Percentiles rank a stretch among this genome's conserved stretches.
Evolutionary conservation across 1,140 invertebrate genomes (phyloP).

Genomic region (Maconellicoccus hirsutus): DNA sequence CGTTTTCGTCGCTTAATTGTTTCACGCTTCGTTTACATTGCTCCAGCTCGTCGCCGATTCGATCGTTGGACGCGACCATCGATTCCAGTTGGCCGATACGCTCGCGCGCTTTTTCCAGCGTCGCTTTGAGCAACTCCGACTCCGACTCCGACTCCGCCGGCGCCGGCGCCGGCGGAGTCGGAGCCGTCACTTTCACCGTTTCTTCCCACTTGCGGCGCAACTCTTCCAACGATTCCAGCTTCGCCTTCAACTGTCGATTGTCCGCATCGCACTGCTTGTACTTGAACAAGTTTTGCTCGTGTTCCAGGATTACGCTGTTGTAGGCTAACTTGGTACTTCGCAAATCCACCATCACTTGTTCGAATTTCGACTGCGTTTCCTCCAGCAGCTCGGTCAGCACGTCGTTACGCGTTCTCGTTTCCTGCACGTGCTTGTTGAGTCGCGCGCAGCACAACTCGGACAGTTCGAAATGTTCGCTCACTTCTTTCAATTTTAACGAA

Average conservation of each 20-base stretch:
- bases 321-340: background rate
- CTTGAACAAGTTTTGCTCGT: conserved; percentile 15
- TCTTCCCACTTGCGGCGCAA: background rate
- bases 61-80: background rate
- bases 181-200: background rate
- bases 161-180: no score
- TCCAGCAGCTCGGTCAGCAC: background rate
- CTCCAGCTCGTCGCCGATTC: background rate
- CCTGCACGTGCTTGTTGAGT: background rate
- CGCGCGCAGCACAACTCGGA: background rate
- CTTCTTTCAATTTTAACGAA: background rate
- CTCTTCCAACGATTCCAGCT: background rate
- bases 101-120: background rate
- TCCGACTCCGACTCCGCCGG: no score
- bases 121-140: background rate
- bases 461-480: conserved; percentile 9
- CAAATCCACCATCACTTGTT: conserved; percentile 3
- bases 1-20: background rate
- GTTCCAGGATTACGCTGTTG: background rate
- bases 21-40: background rate
- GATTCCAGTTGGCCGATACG: background rate
- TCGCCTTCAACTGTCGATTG: background rate
- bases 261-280: background rate
- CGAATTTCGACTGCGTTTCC: conserved; percentile 11
- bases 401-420: background rate